Conservation (phyloP, 2,797 vertebrate genomes). For the Botia kubotai region DNA sequence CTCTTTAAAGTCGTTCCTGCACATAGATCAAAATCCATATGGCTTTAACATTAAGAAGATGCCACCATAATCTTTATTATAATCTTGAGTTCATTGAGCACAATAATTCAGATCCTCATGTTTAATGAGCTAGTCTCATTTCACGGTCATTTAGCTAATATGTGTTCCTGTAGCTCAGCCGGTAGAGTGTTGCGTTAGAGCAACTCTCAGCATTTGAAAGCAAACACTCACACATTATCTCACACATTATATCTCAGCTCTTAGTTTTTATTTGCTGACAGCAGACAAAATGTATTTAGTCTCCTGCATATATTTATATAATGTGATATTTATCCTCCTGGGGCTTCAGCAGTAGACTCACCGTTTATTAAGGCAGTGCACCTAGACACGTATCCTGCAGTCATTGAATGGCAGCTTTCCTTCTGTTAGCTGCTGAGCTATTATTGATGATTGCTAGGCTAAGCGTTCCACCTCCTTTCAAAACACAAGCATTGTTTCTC, state of each 20-base stretch:
- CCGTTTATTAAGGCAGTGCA: background rate
- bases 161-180: too few species aligned
- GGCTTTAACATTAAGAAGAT: too few species aligned
- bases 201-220: too few species aligned
- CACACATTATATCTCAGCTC: background rate
- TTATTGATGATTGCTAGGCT: background rate
- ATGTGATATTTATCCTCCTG: background rate
- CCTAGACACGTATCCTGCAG: background rate
- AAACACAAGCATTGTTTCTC: conserved; percentile 1
- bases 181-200: too few species aligned
- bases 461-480: background rate
- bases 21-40: too few species aligned
- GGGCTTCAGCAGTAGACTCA: background rate
- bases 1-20: too few species aligned
- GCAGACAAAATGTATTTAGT: background rate
- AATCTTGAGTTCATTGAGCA: too few species aligned
- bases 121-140: too few species aligned
- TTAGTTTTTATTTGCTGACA: background rate
- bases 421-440: conserved; percentile 12
- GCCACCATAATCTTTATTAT: too few species aligned
- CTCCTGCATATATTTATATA: background rate
- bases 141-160: too few species aligned
- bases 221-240: too few species aligned
- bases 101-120: too few species aligned
- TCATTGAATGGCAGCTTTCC: background rate